Conservation (phyloP, 2,113 vertebrate species). For the Hystrix cristata region DNA sequence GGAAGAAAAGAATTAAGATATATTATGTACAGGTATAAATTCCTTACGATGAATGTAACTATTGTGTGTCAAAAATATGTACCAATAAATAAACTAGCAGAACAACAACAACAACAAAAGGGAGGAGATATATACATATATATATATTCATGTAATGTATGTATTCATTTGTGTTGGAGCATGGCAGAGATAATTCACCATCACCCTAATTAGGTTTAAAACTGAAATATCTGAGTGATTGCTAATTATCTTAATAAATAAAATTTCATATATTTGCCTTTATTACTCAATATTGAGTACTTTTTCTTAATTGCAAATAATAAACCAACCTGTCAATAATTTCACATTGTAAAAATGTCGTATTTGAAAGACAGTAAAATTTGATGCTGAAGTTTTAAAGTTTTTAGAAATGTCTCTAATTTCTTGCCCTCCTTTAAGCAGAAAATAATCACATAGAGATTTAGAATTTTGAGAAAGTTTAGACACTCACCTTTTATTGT, state of each 20-base stretch:
- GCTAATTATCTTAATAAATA: constrained; percentile 62
- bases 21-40: no score
- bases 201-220: constrained; percentile 46
- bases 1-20: no score
- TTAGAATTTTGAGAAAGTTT: constrained; percentile 36
- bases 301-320: constrained; percentile 49
- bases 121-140: no score
- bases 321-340: constrained; percentile 36
- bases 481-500: constrained; percentile 39
- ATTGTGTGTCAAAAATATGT: no score
- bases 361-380: neutral
- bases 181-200: constrained; percentile 45
- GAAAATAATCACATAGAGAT: neutral
- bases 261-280: constrained; percentile 33
- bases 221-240: constrained; percentile 49
- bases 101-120: no score
- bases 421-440: neutral
- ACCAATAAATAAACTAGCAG: no score
- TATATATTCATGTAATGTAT: neutral
- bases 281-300: constrained; percentile 37
- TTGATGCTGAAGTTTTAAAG: neutral
- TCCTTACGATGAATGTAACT: no score
- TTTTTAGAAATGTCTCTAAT: neutral
- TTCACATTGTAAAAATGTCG: constrained; percentile 39
- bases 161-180: constrained; percentile 1